Evolutionary conservation across 2,888 invertebrate species (phyloP), one percentile per base, ranked within the genome.

Genomic region (Bibio marci): DNA sequence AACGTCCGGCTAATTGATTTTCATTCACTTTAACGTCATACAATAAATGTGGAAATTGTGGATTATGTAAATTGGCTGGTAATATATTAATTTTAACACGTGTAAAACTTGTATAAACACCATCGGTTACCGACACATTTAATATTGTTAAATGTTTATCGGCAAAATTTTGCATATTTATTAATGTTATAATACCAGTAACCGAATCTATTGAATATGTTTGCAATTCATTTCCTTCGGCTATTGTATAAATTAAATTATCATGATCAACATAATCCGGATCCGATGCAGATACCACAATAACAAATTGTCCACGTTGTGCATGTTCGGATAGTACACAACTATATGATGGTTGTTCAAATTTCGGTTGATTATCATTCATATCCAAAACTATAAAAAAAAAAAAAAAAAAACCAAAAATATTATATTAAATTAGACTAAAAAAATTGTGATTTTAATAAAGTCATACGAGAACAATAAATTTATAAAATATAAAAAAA

Each of bases 121-220:
- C 94, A 65, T 97, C 95, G 40, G 87, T 86, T 30, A 90, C 94
- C 2, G 92, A 92, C 26, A 95, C 79, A 65, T 95, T 95, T 42
- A 95, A 68, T 43, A 74, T 63, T 52, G 76, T 75, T 38, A 69
- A 64, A 37, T 72, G 69, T 30, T 56, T 55, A 36, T 76, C 73
- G 4, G 74, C 72, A 48, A 79, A 76, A 52, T 77, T 77, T 44
- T 82, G 75, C 56, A 81, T 70, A 54, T 81, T 80, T 45, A 80
- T 74, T 43, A 86, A 59, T 2, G 73, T 71, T 37, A 87, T 73
- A 15, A 82, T 63, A 6, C 71, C 70, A 34, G 59, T 54, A 30
- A 70, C 64, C 59, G 58, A 64, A 47, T 76, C 68, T 49, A 80
- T 76, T 12, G 68, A 69, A 56, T 78, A 81, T 2, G 76, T 77